These are phyloP conservation scores for Cydia fagiglandana DNA, from an alignment of 1,140 invertebrate species.

Conservation along the genomic window DNA sequence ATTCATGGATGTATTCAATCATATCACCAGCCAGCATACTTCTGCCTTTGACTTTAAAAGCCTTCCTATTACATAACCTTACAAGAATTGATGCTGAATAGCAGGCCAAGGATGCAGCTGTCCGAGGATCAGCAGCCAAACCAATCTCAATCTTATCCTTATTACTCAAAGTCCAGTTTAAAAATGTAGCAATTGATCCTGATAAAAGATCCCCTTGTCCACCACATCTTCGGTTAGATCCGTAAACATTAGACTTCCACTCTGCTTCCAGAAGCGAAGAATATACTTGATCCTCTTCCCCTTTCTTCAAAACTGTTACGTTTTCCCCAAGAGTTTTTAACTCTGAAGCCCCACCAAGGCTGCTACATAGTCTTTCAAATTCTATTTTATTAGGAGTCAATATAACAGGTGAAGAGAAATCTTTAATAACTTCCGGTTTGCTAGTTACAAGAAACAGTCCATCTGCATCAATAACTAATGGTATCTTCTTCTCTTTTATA, in stretches of 20 bases:
- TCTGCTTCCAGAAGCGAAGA: constrained; percentile 80
- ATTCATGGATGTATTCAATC: constrained; percentile 87
- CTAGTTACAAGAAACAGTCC: constrained; percentile 91
- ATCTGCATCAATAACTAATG: constrained; percentile 97
- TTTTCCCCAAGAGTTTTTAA: constrained; percentile 80
- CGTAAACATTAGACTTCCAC: constrained; percentile 81
- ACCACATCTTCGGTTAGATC: constrained; percentile 94
- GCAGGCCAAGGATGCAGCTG: constrained; percentile 86
- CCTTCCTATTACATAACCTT: constrained; percentile 87
- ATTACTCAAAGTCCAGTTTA: constrained; percentile 86
- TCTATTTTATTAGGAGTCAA: constrained; percentile 98
- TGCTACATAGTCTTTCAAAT: constrained; percentile 87
- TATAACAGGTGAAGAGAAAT: constrained; percentile 87
- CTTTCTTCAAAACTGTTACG: constrained; percentile 90
- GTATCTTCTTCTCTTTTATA: constrained; percentile 84
- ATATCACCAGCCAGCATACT: constrained; percentile 94
- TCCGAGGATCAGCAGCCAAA: constrained; percentile 65
- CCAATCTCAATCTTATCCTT: constrained; percentile 54
- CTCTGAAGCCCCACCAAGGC: constrained; percentile 62
- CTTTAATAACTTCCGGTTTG: constrained; percentile 86
- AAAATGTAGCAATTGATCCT: constrained; percentile 91
- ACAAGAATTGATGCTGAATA: constrained; percentile 91
- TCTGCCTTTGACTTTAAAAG: constrained; percentile 88
- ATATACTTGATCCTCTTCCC: constrained; percentile 87
- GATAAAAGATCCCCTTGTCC: constrained; percentile 97